Evolutionary conservation across 1,140 invertebrate species (phyloP), one percentile per base, ranked within the genome.

Genomic region (Maniola jurtina): DNA sequence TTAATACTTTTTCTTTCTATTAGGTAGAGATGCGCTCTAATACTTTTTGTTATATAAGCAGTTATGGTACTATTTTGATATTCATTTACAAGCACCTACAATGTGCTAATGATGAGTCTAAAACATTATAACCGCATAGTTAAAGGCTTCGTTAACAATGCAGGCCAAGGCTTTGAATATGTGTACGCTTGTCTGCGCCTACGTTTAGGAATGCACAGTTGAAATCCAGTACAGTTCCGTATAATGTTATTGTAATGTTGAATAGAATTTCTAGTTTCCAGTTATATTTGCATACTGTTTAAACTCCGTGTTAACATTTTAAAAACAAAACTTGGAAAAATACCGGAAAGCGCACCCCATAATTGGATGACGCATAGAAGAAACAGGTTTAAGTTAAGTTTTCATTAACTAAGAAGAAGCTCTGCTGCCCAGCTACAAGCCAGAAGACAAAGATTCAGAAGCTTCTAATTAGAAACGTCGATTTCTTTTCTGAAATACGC

Each of bases 81-180:
- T n/a, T 45, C 13, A 45, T 13, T 45, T 45, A 45, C 42, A 45
- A 45, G 42, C 42, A 13, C 9, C 42, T 11, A n/a, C 42, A 45
- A 56, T 56, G 54, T 14, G 36, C 35, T 36, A 33, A 9, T 34
- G 52, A 55, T 55, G 25, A 55, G 52, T 55, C 34, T 11, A 11
- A 45, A 45, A 11, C 13, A n/a, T 13, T 45, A 11, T n/a, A n/a
- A 11, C 9, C 42, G 42, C 42, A 45, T 45, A 45, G 10, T 63
- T 70, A 69, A 63, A 72, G 70, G 73, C 74, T 74, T 79, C 74
- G 75, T 78, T 81, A 74, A 64, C 73, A 69, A 83, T 81, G 76
- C 79, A 72, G 80, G 82, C 79, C 82, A 83, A 84, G 82, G 80
- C 75, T 74, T 75, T 63, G 70, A 52, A 81, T 78, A 80, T 79